Evolutionary conservation across 2,797 vertebrate species (phyloP).

Genomic region (Thunnus albacares): DNA sequence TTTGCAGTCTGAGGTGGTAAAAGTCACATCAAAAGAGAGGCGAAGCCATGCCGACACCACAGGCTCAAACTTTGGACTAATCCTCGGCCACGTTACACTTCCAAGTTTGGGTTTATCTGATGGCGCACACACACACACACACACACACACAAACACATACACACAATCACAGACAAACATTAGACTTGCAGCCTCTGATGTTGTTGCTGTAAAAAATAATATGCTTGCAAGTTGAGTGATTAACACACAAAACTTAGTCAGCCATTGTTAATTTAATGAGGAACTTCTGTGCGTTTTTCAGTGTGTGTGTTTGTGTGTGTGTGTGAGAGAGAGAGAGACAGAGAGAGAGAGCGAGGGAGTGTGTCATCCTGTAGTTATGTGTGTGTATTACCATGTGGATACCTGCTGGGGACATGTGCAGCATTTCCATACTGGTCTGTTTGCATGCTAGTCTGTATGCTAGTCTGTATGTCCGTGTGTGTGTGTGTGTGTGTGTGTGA

Average conservation of each 20-base stretch:
- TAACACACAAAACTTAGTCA: neutral
- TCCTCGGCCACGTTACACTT: slow-evolving; percentile 43
- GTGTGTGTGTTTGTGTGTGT: slow-evolving; percentile 2
- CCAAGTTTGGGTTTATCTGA: slow-evolving; percentile 46
- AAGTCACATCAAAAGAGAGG: slow-evolving; percentile 86
- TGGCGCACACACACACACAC: neutral
- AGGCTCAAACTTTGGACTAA: slow-evolving; percentile 80
- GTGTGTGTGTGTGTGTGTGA: neutral
- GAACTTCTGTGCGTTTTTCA: neutral
- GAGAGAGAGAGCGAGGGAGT: neutral
- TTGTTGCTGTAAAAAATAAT: slow-evolving; percentile 4
- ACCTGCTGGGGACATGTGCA: neutral
- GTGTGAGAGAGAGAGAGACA: neutral
- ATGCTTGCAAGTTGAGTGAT: neutral
- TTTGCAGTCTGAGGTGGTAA: slow-evolving; percentile 81
- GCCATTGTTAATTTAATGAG: neutral
- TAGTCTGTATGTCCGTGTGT: slow-evolving; percentile 5
- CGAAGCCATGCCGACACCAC: slow-evolving; percentile 71
- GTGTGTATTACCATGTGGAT: neutral
- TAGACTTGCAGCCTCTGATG: neutral
- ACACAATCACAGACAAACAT: slow-evolving; percentile 4
- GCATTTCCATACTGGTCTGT: slow-evolving; percentile 17
- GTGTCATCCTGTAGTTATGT: neutral
- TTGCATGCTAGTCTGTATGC: slow-evolving; percentile 19
- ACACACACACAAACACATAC: slow-evolving; percentile 6